Evolutionary conservation across 2,888 invertebrate genomes (phyloP).

Genomic region (Sisyra nigra): DNA sequence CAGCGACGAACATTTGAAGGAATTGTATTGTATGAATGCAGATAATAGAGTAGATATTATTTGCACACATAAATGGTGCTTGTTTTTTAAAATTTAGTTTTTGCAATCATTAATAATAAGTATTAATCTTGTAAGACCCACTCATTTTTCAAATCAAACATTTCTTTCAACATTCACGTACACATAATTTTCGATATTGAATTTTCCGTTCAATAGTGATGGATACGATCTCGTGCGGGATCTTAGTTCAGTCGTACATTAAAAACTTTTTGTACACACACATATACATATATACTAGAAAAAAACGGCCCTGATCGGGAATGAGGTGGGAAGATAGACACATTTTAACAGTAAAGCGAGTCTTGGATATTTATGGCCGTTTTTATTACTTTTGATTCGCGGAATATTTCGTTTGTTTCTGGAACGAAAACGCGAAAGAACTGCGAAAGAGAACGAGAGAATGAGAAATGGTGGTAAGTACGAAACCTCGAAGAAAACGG

Average conservation of each 20-base stretch:
- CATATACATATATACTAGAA: too few species aligned
- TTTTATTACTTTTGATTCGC: slow-evolving; percentile 7
- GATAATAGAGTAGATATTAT: too few species aligned
- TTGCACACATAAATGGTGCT: too few species aligned
- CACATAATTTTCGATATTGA: neutral
- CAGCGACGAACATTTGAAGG: too few species aligned
- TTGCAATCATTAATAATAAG: too few species aligned
- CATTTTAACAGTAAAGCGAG: slow-evolving; percentile 4
- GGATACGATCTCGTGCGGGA: neutral
- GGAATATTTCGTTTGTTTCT: slow-evolving; percentile 3
- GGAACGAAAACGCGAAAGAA: neutral
- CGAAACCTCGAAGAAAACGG: neutral
- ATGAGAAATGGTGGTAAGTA: neutral
- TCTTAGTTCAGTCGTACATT: slow-evolving; percentile 1
- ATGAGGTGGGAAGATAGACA: too few species aligned
- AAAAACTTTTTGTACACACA: slow-evolving; percentile 3
- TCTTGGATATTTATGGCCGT: slow-evolving; percentile 5
- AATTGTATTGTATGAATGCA: too few species aligned
- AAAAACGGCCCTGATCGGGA: too few species aligned
- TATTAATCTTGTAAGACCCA: neutral
- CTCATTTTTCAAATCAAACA: neutral
- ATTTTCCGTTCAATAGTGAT: neutral
- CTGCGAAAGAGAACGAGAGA: too few species aligned
- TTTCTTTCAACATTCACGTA: too few species aligned
- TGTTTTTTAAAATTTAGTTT: too few species aligned